Evolutionary conservation across 2,797 vertebrate genomes (phyloP), one percentile per base, ranked within the genome.

Genomic region (Argentina silus): DNA sequence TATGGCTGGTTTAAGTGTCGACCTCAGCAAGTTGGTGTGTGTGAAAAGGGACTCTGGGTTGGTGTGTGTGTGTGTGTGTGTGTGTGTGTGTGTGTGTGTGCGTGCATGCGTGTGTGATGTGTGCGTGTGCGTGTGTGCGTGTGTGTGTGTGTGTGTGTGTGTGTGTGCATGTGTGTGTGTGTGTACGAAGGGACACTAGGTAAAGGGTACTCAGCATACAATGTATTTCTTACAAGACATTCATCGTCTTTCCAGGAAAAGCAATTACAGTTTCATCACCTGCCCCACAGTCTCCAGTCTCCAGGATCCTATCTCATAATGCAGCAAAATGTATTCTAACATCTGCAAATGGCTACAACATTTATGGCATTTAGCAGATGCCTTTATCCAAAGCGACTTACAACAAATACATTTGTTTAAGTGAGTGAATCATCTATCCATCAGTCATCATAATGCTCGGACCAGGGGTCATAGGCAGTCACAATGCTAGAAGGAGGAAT

Each of bases 21-120:
- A 57, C 17, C 17, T 57, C 55, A 57, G 19, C 55, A n/a, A 2
- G 14, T 6, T 17, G 51, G 17, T 53, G 51, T 53, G 51, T 17
- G 51, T n/a, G n/a, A n/a, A 36, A 27, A 61, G 59, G 27, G 11
- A 14, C 12, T 27, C 0, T 60, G 48, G 50, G 65, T 78, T n/a
- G 72, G 59, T 59, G 2, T 12, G 43, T n/a, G 0, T 60, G 48
- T 56, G 69, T 78, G 36, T 73, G 62, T 62, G 51, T 59, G 15
- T 14, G 9, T 1, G n/a, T 69, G 36, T 51, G 21, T 59, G 59
- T 65, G 42, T 9, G 15, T 59, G 62, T 71, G 47, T 55, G 11
- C 12, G 8, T 47, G 8, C 8, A 12, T 67, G 21, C 27, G 6
- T n/a, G n/a, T n/a, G n/a, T n/a, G n/a, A n/a, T 68, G 36, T 8